A percentile compares a stretch with the other conserved stretches of the same genome.
Evolutionary conservation across 2,113 vertebrate genomes (phyloP).

Genomic region (Saguinus midas): DNA sequence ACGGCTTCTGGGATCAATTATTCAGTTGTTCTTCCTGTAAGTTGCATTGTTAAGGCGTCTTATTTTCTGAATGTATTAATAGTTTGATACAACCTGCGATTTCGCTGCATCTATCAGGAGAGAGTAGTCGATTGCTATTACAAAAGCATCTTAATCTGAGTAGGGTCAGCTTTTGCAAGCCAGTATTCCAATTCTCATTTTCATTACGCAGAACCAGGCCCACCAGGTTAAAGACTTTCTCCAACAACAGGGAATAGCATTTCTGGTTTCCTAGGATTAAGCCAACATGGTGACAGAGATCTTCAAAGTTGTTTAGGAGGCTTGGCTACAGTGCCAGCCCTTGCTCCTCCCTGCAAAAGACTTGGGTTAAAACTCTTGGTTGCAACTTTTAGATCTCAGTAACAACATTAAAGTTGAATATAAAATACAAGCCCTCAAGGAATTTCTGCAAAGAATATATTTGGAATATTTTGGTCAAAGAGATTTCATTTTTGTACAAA

Average conservation of each 20-base stretch:
- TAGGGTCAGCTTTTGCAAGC: background rate
- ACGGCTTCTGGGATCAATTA: constrained; percentile 36
- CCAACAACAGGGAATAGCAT: background rate
- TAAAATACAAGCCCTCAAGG: background rate
- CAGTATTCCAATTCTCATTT: background rate
- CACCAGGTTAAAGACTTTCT: background rate
- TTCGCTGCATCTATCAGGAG: background rate
- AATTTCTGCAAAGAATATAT: background rate
- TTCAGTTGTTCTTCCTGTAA: constrained; percentile 46
- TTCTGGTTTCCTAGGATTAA: background rate
- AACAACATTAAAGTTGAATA: background rate
- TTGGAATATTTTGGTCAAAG: constrained; percentile 1
- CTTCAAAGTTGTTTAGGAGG: background rate
- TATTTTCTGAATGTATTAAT: background rate
- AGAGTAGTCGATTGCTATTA: background rate
- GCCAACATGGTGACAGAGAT: background rate
- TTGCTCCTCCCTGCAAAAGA: background rate
- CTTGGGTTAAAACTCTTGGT: background rate
- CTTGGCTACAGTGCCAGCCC: background rate
- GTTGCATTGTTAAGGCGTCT: background rate
- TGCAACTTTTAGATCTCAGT: constrained; percentile 29
- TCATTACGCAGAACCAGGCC: background rate
- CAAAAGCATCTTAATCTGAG: background rate
- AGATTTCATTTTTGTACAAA: background rate
- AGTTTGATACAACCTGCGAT: constrained; percentile 7